Conservation (phyloP, 2,113 vertebrate species). For the Felis chaus region DNA sequence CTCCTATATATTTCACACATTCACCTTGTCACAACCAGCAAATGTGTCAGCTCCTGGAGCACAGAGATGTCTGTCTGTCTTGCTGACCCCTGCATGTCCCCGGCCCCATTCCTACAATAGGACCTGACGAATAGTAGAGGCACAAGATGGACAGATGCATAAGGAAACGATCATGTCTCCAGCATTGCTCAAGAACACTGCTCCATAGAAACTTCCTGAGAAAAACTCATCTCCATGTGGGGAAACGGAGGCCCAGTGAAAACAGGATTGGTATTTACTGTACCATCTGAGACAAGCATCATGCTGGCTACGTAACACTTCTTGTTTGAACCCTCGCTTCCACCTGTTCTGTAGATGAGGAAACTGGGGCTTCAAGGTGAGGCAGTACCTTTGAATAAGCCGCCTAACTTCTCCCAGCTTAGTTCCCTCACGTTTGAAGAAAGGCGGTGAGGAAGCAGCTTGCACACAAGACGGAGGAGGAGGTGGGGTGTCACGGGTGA, state of each 20-base stretch:
- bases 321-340: neutral
- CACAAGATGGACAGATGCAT: neutral
- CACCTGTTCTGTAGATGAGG: neutral
- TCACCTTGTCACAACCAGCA: neutral
- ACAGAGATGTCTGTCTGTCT: neutral
- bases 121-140: neutral
- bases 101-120: neutral
- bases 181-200: neutral
- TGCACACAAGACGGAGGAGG: neutral
- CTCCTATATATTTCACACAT: neutral
- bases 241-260: neutral
- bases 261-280: neutral
- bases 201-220: neutral
- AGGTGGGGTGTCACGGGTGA: neutral
- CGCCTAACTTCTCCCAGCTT: neutral
- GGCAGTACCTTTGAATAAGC: neutral
- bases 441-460: rapidly evolving
- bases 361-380: neutral
- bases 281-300: too few relatives aligned
- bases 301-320: too few relatives aligned
- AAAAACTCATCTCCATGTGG: neutral
- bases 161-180: too few relatives aligned
- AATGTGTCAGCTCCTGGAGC: neutral
- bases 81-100: neutral
- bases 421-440: neutral